These are phyloP conservation scores for Stenoptilia bipunctidactyla DNA, from an alignment of 2,888 invertebrate species.

Conservation along the genomic window DNA sequence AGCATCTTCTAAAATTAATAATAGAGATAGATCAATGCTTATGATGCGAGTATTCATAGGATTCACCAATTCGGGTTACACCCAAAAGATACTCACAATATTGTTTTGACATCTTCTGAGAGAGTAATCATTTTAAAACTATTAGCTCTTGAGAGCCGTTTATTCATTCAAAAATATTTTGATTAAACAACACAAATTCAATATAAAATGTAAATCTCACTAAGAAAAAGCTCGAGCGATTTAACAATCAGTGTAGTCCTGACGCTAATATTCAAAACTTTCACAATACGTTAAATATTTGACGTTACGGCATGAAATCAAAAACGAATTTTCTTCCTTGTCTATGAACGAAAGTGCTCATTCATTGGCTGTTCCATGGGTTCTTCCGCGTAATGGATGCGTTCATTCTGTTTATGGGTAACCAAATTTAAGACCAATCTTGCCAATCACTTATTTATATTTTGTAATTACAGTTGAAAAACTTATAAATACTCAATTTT, in stretches of 20 bases:
- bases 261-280: slow-evolving; percentile 33
- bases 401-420: too few relatives aligned
- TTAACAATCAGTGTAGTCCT: slow-evolving; percentile 8
- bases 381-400: too few relatives aligned
- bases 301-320: slow-evolving; percentile 19
- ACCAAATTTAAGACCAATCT: too few relatives aligned
- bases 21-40: background rate
- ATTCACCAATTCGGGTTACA: too few relatives aligned
- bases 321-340: too few relatives aligned
- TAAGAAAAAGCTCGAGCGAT: slow-evolving; percentile 1
- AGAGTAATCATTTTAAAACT: slow-evolving; percentile 36
- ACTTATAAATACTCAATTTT: too few relatives aligned
- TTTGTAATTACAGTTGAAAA: too few relatives aligned
- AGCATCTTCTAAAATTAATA: background rate
- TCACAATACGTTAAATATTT: slow-evolving; percentile 25
- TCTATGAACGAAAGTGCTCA: too few relatives aligned
- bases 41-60: too few relatives aligned
- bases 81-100: slow-evolving; percentile 41
- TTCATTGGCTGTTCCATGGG: too few relatives aligned
- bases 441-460: too few relatives aligned
- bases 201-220: background rate
- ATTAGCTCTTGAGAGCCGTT: too few relatives aligned
- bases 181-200: background rate
- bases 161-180: slow-evolving; percentile 2
- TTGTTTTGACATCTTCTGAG: slow-evolving; percentile 38